Evolutionary conservation across 2,888 invertebrate species (phyloP).

Genomic region (Neoaliturus tenellus): DNA sequence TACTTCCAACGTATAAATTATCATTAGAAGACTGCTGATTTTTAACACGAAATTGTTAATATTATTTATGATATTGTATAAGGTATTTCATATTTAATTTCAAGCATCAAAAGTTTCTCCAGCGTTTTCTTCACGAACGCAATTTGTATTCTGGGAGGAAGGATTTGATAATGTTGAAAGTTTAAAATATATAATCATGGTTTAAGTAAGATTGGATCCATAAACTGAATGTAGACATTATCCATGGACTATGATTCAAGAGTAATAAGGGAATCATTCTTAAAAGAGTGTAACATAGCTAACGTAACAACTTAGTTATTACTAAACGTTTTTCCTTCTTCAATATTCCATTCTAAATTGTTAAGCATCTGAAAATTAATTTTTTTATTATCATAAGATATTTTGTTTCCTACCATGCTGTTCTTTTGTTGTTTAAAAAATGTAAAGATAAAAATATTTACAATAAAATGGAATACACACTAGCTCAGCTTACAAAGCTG

Average conservation of each 20-base stretch:
- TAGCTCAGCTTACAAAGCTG: too few relatives aligned
- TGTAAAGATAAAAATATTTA: background rate
- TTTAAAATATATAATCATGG: background rate
- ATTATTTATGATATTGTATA: too few relatives aligned
- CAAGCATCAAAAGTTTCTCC: too few relatives aligned
- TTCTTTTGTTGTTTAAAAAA: background rate
- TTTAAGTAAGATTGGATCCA: background rate
- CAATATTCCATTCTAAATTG: background rate
- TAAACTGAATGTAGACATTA: background rate
- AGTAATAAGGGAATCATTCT: background rate
- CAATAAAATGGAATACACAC: background rate
- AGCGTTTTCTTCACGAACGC: background rate
- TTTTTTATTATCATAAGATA: background rate
- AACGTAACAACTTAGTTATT: background rate
- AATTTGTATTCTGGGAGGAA: background rate
- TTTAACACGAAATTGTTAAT: too few relatives aligned
- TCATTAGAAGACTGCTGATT: too few relatives aligned
- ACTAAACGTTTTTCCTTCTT: background rate
- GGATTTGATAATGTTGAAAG: slow-evolving; percentile 3
- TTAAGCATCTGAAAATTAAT: too few relatives aligned
- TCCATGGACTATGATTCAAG: background rate
- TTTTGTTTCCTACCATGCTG: background rate
- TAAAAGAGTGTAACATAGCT: background rate
- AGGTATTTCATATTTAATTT: too few relatives aligned
- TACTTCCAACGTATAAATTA: too few relatives aligned